Conservation (phyloP, 2,888 invertebrate genomes). For the Stenodera caucasica region DNA sequence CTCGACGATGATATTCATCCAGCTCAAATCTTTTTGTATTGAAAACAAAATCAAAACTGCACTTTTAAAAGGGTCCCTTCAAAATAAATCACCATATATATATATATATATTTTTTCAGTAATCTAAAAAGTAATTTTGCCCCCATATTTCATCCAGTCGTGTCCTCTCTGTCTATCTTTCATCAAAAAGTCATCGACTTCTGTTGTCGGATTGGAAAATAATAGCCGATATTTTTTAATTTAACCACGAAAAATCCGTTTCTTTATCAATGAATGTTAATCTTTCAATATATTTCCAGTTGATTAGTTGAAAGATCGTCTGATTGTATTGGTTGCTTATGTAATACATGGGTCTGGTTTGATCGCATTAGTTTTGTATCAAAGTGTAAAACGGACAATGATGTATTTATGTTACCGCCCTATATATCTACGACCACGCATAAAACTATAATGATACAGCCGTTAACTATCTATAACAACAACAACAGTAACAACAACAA, state of each 20-base stretch:
- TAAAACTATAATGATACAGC: conserved; percentile 28
- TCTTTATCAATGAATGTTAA: conserved; percentile 15
- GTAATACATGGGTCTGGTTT: conserved; percentile 30
- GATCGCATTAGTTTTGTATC: conserved; percentile 33
- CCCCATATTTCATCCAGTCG: conserved; percentile 19
- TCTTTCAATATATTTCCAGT: conserved; percentile 12
- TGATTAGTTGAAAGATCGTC: conserved; percentile 22
- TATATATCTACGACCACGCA: conserved; percentile 40
- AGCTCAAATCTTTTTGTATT: background rate
- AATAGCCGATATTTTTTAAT: conserved; percentile 48
- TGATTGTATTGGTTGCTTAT: conserved; percentile 26
- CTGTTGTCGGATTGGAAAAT: conserved; percentile 29
- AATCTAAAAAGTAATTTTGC: conserved; percentile 25
- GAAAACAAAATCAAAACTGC: background rate
- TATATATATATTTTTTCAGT: conserved; percentile 14
- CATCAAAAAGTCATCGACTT: conserved; percentile 21
- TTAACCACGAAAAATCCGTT: conserved; percentile 33
- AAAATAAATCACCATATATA: background rate
- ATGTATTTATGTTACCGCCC: conserved; percentile 36
- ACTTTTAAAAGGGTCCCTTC: background rate
- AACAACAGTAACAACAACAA: background rate
- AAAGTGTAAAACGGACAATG: conserved; percentile 39
- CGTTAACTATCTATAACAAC: conserved; percentile 7
- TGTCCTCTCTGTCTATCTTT: background rate
- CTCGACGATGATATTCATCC: background rate